phyloP scores from a whole-genome alignment of 1,140 invertebrate species.

The Acyrthosiphon pisum region DNA sequence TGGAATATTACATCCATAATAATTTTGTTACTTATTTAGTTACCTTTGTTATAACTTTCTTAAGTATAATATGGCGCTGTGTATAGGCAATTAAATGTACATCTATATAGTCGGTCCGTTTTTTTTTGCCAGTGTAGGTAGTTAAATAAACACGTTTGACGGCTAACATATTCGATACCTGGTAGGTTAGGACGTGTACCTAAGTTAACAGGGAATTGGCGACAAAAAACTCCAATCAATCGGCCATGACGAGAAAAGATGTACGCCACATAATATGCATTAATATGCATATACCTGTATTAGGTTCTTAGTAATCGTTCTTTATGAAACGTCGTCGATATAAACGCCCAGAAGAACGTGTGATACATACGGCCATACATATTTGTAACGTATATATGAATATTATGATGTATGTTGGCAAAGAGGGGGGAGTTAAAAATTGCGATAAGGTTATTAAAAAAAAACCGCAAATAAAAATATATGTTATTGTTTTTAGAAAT shows the following conservation, averaged over 20 bases:
- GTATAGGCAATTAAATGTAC: background rate
- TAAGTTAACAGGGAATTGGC: no score
- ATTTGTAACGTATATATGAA: background rate
- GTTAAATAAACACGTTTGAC: background rate
- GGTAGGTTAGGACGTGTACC: no score
- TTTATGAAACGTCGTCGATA: background rate
- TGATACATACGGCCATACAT: background rate
- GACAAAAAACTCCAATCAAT: no score
- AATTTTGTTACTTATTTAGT: no score
- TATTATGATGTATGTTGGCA: background rate
- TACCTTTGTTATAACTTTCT: no score
- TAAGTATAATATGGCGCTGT: background rate
- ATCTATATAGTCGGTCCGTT: background rate
- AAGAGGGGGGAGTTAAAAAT: background rate
- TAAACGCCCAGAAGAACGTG: background rate
- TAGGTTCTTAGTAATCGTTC: background rate
- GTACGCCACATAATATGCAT: no score
- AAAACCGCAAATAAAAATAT: background rate
- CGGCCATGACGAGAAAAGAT: no score
- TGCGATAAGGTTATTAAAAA: background rate
- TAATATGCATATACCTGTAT: background rate
- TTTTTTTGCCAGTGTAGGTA: no score
- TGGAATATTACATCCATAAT: background rate
- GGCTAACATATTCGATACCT: background rate
- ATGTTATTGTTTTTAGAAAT: background rate